Evolutionary conservation across 2,888 invertebrate species (phyloP), one percentile per base, ranked within the genome.

Genomic region (Athripsodes cinereus): DNA sequence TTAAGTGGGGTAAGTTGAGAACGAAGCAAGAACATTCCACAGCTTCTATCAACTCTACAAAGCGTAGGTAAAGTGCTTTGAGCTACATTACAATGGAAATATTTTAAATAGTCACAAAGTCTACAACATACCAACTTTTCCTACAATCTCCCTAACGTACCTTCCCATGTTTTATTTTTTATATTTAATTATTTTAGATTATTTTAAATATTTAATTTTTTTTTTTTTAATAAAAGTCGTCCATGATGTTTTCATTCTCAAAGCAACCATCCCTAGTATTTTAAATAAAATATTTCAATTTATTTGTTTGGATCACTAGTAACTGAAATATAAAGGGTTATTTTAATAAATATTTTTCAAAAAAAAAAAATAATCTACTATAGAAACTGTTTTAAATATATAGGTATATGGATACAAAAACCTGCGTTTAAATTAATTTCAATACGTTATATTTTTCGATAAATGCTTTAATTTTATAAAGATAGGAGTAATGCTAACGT

Each of bases 41-140:
- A 35, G 44, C 40, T 16, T 52, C 40, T 40, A 40, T 40, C 40
- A 50, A 53, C 56, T 59, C 44, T 52, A 22, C 56, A 56, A 53
- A 60, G 56, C 35, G 34, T 26, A 40, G 44, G 16, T 49, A 22
- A 35, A 47, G 53, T 55, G 50, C 60, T 60, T 60, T 60, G 60
- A 57, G 35, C 21, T 20, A 44, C 34, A 60, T 48, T n/a, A 26
- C 58, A 22, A 10, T 21, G 13, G 40, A 26, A 58, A 58, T 58
- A 58, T 53, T 58, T 58, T 44, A 50, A 53, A 58, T 58, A 22
- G 35, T 53, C 5, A 51, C 50, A 8, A 16, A 20, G 18, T 50
- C 11, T 50, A 13, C 26, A 8, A 44, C 5, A 13, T 44, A 47
- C 6, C 20, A 8, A 20, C 40, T 40, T n/a, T n/a, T n/a, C n/a